Evolutionary conservation across 37 sponge, comb jelly and placozoan genomes (phyloP).

Genomic region (Halichondria panicea): DNA sequence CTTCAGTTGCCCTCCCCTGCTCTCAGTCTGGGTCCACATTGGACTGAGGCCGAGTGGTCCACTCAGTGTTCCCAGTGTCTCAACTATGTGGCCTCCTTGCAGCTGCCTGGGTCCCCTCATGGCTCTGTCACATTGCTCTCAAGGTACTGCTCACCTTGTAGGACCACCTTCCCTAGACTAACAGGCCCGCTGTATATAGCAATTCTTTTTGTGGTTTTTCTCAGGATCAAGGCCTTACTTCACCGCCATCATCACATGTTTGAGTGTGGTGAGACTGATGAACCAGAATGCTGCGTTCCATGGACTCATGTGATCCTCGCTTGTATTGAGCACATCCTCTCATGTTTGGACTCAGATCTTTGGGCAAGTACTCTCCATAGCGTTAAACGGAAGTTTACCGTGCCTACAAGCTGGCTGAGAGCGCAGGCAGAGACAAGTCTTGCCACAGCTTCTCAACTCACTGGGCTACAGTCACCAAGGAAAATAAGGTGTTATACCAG

Average conservation of each 20-base stretch:
- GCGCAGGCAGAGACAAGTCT: constrained; percentile 43
- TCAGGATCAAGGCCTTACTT: constrained; percentile 30
- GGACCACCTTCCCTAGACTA: too few species aligned
- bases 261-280: neutral
- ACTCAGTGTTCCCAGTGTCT: constrained; percentile 28
- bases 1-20: constrained; percentile 3
- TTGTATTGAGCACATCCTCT: constrained; percentile 42
- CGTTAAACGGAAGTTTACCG: neutral
- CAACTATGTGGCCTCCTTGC: constrained; percentile 12
- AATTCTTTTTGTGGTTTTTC: neutral
- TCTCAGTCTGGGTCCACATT: neutral
- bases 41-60: constrained; percentile 2
- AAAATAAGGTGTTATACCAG: too few species aligned
- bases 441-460: too few species aligned
- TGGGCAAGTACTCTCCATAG: constrained; percentile 19
- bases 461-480: too few species aligned
- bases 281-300: constrained; percentile 8
- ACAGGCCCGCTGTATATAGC: neutral
- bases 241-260: neutral
- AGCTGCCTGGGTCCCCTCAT: neutral
- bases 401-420: constrained; percentile 34
- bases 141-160: too few species aligned
- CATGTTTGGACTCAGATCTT: constrained; percentile 3
- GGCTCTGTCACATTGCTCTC: constrained; percentile 10
- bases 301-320: constrained; percentile 61